These are phyloP conservation scores for Lacerta agilis DNA, from an alignment of 2,797 vertebrate species.

Conservation along the genomic window DNA sequence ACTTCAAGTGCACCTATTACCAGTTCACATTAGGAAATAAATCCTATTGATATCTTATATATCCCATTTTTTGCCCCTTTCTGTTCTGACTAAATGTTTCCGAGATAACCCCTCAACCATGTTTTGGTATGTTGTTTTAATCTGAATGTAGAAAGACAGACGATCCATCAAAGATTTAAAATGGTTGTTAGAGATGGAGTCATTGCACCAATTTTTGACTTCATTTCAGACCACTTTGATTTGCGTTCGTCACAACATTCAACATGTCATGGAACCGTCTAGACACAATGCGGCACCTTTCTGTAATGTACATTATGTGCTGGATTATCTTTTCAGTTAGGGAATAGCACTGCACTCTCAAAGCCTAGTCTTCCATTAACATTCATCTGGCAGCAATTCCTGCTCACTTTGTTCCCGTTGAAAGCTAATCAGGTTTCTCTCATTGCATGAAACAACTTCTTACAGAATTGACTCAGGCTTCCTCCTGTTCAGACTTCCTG, in stretches of 20 bases:
- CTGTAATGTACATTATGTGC: neutral
- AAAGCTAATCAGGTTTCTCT: neutral
- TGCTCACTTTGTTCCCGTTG: neutral
- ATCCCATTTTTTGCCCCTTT: neutral
- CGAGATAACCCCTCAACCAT: neutral
- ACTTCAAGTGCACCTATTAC: neutral
- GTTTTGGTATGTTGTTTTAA: neutral
- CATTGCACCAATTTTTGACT: neutral
- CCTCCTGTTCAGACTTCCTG: neutral
- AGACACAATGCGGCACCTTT: neutral
- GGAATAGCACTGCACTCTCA: neutral
- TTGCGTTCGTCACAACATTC: neutral
- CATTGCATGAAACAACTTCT: neutral
- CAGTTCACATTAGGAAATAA: neutral
- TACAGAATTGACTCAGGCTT: neutral
- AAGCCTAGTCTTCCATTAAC: neutral
- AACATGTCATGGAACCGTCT: neutral
- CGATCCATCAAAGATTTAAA: neutral
- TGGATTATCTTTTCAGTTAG: neutral
- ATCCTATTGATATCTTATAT: neutral
- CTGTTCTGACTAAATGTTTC: neutral
- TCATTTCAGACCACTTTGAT: neutral
- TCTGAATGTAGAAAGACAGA: neutral
- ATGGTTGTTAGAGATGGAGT: neutral
- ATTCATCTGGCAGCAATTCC: neutral